Conservation (phyloP, 2,888 invertebrate genomes). For the Caenorhabditis doughertyi region DNA sequence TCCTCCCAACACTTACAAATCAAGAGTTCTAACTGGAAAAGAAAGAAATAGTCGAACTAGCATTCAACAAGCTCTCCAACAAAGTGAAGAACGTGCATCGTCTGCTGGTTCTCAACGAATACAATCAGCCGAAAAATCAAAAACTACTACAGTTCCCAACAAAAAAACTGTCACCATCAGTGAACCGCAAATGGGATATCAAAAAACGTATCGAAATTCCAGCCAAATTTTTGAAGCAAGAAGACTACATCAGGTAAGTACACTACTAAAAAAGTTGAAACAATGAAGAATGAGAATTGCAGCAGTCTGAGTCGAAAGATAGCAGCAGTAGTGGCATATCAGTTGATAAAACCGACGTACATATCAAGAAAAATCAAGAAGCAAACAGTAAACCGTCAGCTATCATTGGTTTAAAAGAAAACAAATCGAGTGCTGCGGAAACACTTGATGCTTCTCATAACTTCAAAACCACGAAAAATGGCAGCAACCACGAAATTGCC, state of each 20-base stretch:
- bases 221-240: constrained; percentile 34
- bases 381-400: neutral
- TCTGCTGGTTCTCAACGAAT: neutral
- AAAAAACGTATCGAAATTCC: constrained; percentile 24
- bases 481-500: neutral
- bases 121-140: neutral
- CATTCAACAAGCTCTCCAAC: constrained; percentile 19
- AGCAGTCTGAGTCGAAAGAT: constrained; percentile 13
- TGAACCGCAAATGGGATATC: neutral
- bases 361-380: neutral
- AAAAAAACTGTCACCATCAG: constrained; percentile 28
- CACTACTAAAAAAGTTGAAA: no score
- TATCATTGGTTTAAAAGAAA: neutral
- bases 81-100: neutral
- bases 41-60: constrained; percentile 18
- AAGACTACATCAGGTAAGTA: constrained; percentile 24
- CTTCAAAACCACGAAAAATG: neutral
- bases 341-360: constrained; percentile 10
- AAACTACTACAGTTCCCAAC: neutral
- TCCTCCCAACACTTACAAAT: neutral
- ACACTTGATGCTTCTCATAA: neutral
- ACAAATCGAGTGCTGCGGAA: neutral
- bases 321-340: constrained; percentile 22
- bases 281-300: constrained; percentile 3
- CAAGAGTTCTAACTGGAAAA: neutral